Evolutionary conservation across 2,113 vertebrate species (phyloP).

Genomic region (Rhynchomys soricoides): DNA sequence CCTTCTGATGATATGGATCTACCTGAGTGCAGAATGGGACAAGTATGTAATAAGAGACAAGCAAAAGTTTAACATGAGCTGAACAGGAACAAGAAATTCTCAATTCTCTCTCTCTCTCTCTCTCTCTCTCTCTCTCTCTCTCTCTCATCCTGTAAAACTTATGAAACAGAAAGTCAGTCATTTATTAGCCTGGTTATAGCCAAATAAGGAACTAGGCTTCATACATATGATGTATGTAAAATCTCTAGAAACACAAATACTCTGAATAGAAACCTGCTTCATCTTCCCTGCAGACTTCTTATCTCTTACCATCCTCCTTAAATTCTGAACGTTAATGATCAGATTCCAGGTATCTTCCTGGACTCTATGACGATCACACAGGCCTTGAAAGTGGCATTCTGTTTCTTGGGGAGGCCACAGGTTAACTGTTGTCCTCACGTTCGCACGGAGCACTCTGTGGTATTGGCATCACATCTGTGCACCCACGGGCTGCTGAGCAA

Average conservation of each 20-base stretch:
- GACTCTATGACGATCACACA: not conserved
- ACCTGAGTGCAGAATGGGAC: constrained; percentile 16
- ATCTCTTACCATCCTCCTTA: not conserved
- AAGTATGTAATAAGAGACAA: not conserved
- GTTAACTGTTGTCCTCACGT: not conserved
- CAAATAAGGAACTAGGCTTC: constrained; percentile 12
- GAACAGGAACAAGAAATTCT: not conserved
- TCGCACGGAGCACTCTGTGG: not conserved
- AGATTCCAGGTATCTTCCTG: not conserved
- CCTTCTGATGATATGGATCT: constrained; percentile 29
- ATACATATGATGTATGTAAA: not conserved
- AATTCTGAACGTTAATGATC: not conserved
- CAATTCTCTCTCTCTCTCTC: not conserved
- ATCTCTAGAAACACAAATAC: too few relatives aligned
- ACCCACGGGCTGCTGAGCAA: not conserved
- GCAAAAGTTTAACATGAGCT: not conserved
- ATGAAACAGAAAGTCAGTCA: not conserved
- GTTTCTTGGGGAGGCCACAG: not conserved
- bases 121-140: not conserved
- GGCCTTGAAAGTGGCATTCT: not conserved
- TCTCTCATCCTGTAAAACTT: not conserved
- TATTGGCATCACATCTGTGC: not conserved
- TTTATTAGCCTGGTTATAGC: not conserved
- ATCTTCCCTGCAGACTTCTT: not conserved
- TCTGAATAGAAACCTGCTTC: too few relatives aligned